phyloP scores from a whole-genome alignment of 2,888 invertebrate genomes.

The Acanthosepion esculentum region DNA sequence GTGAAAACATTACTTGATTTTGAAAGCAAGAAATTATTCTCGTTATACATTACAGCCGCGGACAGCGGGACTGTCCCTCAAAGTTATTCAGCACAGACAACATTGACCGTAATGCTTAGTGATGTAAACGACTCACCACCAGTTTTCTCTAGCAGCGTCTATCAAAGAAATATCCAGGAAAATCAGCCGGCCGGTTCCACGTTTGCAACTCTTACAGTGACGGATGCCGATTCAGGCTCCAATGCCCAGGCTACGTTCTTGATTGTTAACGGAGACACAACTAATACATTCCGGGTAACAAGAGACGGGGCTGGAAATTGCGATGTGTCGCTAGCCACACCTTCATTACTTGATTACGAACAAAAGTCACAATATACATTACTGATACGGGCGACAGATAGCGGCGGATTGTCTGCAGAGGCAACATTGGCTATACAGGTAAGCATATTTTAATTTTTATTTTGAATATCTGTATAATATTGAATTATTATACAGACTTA shows the following conservation, averaged over 20 bases:
- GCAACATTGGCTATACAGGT: conserved; percentile 57
- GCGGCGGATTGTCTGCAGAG: conserved; percentile 50
- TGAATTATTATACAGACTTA: no score
- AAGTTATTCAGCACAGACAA: conserved; percentile 55
- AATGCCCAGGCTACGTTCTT: conserved; percentile 52
- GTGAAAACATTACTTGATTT: conserved; percentile 55
- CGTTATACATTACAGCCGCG: conserved; percentile 54
- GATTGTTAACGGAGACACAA: conserved; percentile 57
- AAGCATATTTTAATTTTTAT: not conserved
- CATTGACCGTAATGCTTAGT: conserved; percentile 60
- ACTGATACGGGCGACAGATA: conserved; percentile 49
- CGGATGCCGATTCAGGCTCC: conserved; percentile 59
- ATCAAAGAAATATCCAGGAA: conserved; percentile 59
- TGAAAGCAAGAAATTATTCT: conserved; percentile 54
- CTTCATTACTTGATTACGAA: conserved; percentile 47
- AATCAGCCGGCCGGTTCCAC: conserved; percentile 53
- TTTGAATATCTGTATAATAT: no score
- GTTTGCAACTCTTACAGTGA: conserved; percentile 59
- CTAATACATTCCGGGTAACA: conserved; percentile 51
- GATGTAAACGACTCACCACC: conserved; percentile 68
- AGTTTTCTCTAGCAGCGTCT: conserved; percentile 61
- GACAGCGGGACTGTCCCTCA: conserved; percentile 55
- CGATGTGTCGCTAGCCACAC: not conserved
- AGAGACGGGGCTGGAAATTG: conserved; percentile 25
- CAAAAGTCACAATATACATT: conserved; percentile 42